A percentile compares a stretch with the other conserved stretches of the same genome.
Conservation (phyloP, 1,140 invertebrate genomes). For the Temnothorax longispinosus region DNA sequence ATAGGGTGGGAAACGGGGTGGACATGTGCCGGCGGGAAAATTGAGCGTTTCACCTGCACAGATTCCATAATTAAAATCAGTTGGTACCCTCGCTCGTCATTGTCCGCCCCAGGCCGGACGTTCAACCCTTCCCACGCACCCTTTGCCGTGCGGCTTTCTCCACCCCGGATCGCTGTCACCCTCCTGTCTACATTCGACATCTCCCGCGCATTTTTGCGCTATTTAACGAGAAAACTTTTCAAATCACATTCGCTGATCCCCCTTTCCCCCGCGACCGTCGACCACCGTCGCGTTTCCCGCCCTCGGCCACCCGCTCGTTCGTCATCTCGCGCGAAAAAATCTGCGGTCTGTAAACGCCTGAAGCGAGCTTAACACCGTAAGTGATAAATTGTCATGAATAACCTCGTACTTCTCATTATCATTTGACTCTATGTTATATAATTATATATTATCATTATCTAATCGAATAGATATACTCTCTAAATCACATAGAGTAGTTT, state of each 20-base stretch:
- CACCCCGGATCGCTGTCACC: slow-evolving; percentile 37
- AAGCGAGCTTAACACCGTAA: not conserved
- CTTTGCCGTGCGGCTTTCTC: not conserved
- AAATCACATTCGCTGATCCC: slow-evolving; percentile 76
- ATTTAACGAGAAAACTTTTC: slow-evolving; percentile 84
- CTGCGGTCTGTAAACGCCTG: not conserved
- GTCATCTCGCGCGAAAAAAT: not conserved
- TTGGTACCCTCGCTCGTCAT: slow-evolving; percentile 64
- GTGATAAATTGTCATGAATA: not conserved
- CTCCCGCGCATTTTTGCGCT: slow-evolving; percentile 75
- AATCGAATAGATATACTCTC: no score
- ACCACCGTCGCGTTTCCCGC: not conserved
- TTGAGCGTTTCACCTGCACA: slow-evolving; percentile 68
- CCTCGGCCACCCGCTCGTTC: not conserved
- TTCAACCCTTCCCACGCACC: not conserved
- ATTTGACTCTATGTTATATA: not conserved
- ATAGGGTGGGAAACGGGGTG: not conserved
- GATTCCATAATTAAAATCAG: slow-evolving; percentile 81
- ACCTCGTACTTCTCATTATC: not conserved
- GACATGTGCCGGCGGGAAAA: slow-evolving; percentile 62
- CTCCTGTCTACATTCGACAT: slow-evolving; percentile 46
- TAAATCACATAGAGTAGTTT: no score
- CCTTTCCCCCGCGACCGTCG: not conserved
- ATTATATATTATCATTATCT: no score
- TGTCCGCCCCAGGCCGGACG: slow-evolving; percentile 54